Evolutionary conservation across 2,888 invertebrate genomes (phyloP), one percentile per base, ranked within the genome.

Genomic region (Synergus itoensis): DNA sequence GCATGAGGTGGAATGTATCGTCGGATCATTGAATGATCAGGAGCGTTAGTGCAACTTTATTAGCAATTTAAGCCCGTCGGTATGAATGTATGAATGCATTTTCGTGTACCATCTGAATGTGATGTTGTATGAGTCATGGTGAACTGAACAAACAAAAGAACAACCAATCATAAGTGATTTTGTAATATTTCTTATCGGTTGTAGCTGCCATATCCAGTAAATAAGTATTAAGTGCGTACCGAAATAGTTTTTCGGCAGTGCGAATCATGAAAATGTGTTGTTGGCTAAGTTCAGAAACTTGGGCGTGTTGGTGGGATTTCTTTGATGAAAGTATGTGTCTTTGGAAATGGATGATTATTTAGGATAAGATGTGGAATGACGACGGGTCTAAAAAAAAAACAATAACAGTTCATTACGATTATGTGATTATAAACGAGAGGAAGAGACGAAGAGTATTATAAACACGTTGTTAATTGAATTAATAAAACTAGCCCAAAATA

Each of bases 391-490:
- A 92, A 89, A 88, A 88, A 48, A 88, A 90, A 88, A 89, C 90
- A 89, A 90, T 90, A 85, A 87, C 85, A 85, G 86, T 88, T 88
- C 87, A 88, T 87, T 87, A 89, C 87, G 86, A 88, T 89, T 87
- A 90, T 91, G 89, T 91, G 90, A 90, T 91, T 90, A 91, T 89
- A 90, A 91, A 90, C 89, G 89, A 90, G 90, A 90, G 88, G 89
- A 91, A 89, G 85, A 88, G 88, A 90, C 89, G 91, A 91, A 91
- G 91, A 92, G 88, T 91, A 92, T 92, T 91, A 92, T 92, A 91
- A 87, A 91, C 90, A 91, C 89, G 91, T 92, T 92, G 92, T 92
- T 92, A 91, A 92, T 91, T 91, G 90, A 92, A 92, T 91, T 91
- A 92, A 92, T 92, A 92, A 92, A 92, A 92, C 88, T 92, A 92